These are phyloP conservation scores for Orthosia gracilis DNA, from an alignment of 2,888 invertebrate genomes.

Conservation along the genomic window DNA sequence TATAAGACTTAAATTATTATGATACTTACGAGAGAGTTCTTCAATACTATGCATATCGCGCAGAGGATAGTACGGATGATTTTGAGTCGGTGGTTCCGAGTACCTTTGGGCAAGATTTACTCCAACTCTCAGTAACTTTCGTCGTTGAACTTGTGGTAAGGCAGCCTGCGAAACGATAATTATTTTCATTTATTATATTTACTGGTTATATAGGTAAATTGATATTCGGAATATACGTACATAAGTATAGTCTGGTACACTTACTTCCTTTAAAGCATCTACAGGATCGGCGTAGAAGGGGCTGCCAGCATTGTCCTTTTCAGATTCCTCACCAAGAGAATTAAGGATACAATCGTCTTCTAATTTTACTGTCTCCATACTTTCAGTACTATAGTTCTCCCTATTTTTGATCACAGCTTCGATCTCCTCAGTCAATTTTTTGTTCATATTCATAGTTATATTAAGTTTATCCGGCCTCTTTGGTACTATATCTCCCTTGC, in stretches of 20 bases:
- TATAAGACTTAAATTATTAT: too few relatives aligned
- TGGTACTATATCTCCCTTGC: conserved; percentile 87
- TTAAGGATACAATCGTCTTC: conserved; percentile 83
- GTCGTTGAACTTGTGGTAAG: conserved; percentile 85
- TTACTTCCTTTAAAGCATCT: conserved; percentile 94
- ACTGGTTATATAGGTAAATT: too few relatives aligned
- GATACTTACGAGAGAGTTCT: conserved; percentile 85
- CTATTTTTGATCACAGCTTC: conserved; percentile 85
- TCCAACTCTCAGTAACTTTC: conserved; percentile 85
- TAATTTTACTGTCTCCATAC: conserved; percentile 89
- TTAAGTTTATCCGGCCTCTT: conserved; percentile 89
- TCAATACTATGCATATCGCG: conserved; percentile 90
- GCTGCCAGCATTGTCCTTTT: conserved; percentile 94
- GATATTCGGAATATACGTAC: too few relatives aligned
- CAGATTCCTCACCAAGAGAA: conserved; percentile 80
- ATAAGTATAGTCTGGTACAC: conserved; percentile 36
- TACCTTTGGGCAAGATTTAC: conserved; percentile 90
- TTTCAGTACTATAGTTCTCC: conserved; percentile 85
- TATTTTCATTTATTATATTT: background rate
- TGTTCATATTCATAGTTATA: conserved; percentile 88
- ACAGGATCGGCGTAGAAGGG: conserved; percentile 98
- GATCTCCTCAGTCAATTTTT: conserved; percentile 88
- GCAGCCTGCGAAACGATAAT: conserved; percentile 77
- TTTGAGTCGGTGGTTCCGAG: conserved; percentile 91
- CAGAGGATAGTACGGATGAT: conserved; percentile 88